Evolutionary conservation across 2,113 vertebrate species (phyloP), one percentile per base, ranked within the genome.

Genomic region (Upupa epops): DNA sequence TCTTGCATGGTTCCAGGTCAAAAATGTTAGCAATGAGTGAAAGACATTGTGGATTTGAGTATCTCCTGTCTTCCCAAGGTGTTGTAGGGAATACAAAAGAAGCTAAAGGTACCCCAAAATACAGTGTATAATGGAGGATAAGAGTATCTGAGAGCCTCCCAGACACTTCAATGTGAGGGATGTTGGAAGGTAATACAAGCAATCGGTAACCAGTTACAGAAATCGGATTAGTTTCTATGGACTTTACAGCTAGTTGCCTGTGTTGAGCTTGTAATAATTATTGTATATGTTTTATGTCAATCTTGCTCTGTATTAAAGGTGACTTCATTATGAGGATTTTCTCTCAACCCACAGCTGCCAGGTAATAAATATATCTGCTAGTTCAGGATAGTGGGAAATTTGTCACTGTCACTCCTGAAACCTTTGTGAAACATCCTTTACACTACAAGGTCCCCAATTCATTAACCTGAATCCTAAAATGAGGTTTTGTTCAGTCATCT

Each of bases 401-500:
- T 37, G 76, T 80, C 88, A 80, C 26, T 3, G 37, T 88, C 83
- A 45, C 65, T 88, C 36, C 34, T 65, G 69, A 49, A 85, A 20
- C 60, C 26, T 63, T 74, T 81, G 77, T 81, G 81, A 48, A 90
- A 60, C 52, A 64, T 14, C 49, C 45, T 37, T 88, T 77, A 37
- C n/a, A 3, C 11, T 5, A 29, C 56, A 37, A 0, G 0, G 56
- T 10, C 29, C 83, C 83, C 0, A 24, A 76, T 60, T 93, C 37
- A 2, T 88, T 95, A 75, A 52, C 86, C 83, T 25, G 51, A 11
- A 45, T 89, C 40, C 70, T 34, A 60, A 94, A 91, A 88, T 79
- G 74, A 88, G 55, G 34, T 26, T 37, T 75, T 85, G 78, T 91
- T 92, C 85, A 87, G 89, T 91, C 83, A 75, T 45, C 85, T 72